A percentile compares a stretch with the other conserved stretches of the same genome.
Evolutionary conservation across 1,140 invertebrate genomes (phyloP).

Genomic region (Panulirus ornatus): DNA sequence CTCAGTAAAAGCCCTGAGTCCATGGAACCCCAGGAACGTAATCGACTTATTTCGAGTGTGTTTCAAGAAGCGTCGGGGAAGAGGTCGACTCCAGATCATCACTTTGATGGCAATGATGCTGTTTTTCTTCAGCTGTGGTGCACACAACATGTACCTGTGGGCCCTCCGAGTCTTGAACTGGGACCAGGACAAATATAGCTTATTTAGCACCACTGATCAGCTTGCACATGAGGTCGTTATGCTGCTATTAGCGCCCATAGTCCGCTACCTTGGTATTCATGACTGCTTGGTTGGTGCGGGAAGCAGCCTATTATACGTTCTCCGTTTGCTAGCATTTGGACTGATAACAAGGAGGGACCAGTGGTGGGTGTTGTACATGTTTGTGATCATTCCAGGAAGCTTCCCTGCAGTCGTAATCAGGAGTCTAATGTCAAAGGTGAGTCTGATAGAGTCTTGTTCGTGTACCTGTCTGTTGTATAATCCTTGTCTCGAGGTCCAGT

Average conservation of each 20-base stretch:
- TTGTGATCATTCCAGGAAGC: neutral
- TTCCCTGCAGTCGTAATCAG: neutral
- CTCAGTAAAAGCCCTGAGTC: no score
- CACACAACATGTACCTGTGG: slow-evolving; percentile 42
- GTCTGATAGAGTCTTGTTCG: no score
- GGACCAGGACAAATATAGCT: neutral
- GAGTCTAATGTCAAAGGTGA: slow-evolving; percentile 21
- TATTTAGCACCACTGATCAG: neutral
- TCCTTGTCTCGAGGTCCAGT: no score
- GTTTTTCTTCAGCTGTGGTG: neutral
- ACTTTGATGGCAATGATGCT: slow-evolving; percentile 10
- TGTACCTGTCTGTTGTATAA: no score
- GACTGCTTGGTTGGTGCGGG: slow-evolving; percentile 16
- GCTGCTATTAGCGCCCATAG: neutral
- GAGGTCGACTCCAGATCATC: neutral
- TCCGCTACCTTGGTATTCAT: neutral
- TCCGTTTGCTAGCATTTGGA: neutral
- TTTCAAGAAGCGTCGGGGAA: neutral
- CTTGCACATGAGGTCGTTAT: neutral
- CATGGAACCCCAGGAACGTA: slow-evolving; percentile 23
- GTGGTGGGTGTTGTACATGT: slow-evolving; percentile 24
- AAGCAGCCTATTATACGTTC: neutral
- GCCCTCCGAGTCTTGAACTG: neutral
- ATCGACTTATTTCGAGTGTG: neutral
- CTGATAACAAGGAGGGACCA: neutral